phyloP scores from a whole-genome alignment of 2,113 vertebrate species.

The Otocyon megalotis region DNA sequence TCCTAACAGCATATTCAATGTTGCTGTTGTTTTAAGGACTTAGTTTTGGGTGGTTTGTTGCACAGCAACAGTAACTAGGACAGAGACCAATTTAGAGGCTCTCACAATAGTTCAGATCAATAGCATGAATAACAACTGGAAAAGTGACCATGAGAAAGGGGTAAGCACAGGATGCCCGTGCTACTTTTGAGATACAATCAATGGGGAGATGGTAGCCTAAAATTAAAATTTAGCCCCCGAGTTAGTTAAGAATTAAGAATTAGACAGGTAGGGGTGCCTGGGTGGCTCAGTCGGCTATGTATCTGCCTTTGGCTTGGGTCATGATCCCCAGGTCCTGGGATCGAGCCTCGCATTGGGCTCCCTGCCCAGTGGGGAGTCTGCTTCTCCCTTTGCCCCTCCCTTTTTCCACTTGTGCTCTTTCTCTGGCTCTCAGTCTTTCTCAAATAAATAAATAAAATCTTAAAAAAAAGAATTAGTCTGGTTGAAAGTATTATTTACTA shows the following conservation, averaged over 20 bases:
- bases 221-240: slow-evolving; percentile 2
- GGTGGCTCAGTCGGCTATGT: too few relatives aligned
- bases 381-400: too few relatives aligned
- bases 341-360: too few relatives aligned
- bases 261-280: neutral
- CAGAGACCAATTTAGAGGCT: neutral
- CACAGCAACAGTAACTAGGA: neutral
- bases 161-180: neutral
- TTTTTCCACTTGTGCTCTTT: too few relatives aligned
- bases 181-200: neutral
- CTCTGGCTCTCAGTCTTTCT: too few relatives aligned
- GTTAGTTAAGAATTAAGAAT: slow-evolving; percentile 35
- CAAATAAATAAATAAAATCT: too few relatives aligned
- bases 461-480: too few relatives aligned
- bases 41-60: neutral
- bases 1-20: neutral
- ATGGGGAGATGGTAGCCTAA: neutral
- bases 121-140: neutral
- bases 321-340: too few relatives aligned
- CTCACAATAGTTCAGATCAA: neutral
- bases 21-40: neutral
- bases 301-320: too few relatives aligned
- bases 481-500: neutral
- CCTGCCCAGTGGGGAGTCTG: too few relatives aligned
- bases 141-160: neutral